These are phyloP conservation scores for Patella ulyssiponensis DNA, from an alignment of 2,888 invertebrate genomes.

Conservation along the genomic window DNA sequence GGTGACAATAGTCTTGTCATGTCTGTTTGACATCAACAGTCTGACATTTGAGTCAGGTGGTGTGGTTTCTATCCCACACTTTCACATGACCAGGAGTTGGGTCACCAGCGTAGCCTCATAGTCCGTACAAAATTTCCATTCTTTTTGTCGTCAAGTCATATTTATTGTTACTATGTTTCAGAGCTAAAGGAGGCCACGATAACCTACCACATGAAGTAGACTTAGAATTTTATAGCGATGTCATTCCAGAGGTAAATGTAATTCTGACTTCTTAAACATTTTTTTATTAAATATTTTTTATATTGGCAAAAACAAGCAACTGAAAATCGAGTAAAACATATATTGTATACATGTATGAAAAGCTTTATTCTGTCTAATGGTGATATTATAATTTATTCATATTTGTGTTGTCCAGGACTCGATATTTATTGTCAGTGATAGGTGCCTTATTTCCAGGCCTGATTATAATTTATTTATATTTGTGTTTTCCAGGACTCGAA, in stretches of 20 bases:
- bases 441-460: too few relatives aligned
- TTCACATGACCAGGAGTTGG: too few relatives aligned
- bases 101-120: too few relatives aligned
- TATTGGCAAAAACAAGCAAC: neutral
- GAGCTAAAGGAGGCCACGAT: conserved; percentile 86
- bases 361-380: neutral
- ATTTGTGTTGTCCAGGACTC: conserved; percentile 73
- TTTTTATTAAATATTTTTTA: neutral
- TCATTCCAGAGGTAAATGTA: conserved; percentile 75
- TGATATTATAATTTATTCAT: conserved; percentile 3
- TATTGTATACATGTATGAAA: neutral
- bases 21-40: too few relatives aligned
- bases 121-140: neutral
- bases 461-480: conserved; percentile 17
- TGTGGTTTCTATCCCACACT: too few relatives aligned
- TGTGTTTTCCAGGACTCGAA: conserved; percentile 74
- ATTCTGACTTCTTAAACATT: neutral
- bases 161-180: conserved; percentile 49
- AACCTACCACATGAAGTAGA: conserved; percentile 89
- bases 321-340: neutral
- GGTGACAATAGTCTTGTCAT: too few relatives aligned
- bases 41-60: too few relatives aligned
- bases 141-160: neutral
- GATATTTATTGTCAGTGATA: too few relatives aligned
- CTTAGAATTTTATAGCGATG: conserved; percentile 86